Percentiles rank a stretch among this genome's conserved stretches.
These are phyloP conservation scores for Ctenosaura bakeri DNA, from an alignment of 2,797 vertebrate genomes.

Conservation along the genomic window DNA sequence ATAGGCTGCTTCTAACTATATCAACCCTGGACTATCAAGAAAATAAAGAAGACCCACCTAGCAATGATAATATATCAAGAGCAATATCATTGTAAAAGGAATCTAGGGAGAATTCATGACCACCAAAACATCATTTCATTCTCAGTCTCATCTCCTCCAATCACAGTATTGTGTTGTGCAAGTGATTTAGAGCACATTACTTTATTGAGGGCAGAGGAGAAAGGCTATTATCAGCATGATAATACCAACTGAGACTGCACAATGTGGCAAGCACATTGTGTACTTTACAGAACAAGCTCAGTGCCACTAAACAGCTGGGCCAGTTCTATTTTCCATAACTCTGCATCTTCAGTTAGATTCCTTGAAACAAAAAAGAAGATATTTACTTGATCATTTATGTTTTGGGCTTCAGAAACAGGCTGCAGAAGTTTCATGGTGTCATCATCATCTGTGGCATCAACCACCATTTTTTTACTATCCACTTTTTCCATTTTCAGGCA, in stretches of 20 bases:
- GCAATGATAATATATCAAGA: background rate
- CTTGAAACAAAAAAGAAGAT: conserved; percentile 4
- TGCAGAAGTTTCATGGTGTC: conserved; percentile 85
- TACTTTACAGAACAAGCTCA: background rate
- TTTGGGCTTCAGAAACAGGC: conserved; percentile 54
- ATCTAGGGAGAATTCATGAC: background rate
- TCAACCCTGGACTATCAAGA: background rate
- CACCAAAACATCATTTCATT: background rate
- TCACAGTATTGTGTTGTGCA: background rate
- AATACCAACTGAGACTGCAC: background rate
- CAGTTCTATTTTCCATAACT: conserved; percentile 10
- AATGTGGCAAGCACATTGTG: background rate
- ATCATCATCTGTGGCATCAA: conserved; percentile 63
- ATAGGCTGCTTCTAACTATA: background rate
- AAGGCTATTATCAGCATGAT: background rate
- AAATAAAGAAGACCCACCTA: background rate
- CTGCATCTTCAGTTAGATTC: conserved; percentile 15
- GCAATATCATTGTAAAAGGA: background rate
- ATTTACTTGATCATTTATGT: conserved; percentile 71
- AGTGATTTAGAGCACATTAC: background rate
- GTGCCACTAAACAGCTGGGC: background rate
- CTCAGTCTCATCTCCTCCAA: background rate
- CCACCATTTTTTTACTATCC: conserved; percentile 60
- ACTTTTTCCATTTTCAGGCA: conserved; percentile 51
- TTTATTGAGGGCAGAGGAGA: background rate